Percentiles rank a stretch among this genome's conserved stretches.
Conservation (phyloP, 2,888 invertebrate genomes). For the Drepana falcataria region DNA sequence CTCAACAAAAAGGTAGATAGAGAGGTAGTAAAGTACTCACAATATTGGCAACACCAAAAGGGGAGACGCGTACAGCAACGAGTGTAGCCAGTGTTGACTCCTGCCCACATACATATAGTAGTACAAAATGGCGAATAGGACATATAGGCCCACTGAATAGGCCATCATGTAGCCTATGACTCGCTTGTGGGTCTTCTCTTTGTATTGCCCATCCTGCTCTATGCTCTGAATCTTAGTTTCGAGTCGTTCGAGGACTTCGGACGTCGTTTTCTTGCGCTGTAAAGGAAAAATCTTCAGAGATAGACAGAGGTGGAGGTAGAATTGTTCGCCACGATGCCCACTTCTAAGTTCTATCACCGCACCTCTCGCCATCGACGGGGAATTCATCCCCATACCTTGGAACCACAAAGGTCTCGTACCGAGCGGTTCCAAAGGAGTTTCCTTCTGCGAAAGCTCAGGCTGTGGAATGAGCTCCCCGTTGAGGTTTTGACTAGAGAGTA, state of each 20-base stretch:
- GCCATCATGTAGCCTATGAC: constrained; percentile 88
- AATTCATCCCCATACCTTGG: too few species aligned
- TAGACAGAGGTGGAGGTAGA: neutral
- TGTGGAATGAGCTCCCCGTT: too few species aligned
- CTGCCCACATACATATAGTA: constrained; percentile 91
- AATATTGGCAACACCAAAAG: constrained; percentile 88
- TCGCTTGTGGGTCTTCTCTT: constrained; percentile 88
- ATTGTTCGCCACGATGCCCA: too few species aligned
- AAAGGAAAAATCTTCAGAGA: constrained; percentile 6
- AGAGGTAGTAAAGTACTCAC: constrained; percentile 78
- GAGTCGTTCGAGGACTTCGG: constrained; percentile 82
- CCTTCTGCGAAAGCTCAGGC: too few species aligned
- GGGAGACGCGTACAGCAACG: constrained; percentile 87
- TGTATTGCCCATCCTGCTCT: constrained; percentile 87
- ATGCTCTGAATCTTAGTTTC: constrained; percentile 89
- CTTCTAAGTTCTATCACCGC: too few species aligned
- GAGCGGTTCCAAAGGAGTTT: too few species aligned
- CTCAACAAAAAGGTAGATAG: too few species aligned
- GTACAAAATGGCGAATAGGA: constrained; percentile 84
- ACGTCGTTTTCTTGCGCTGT: constrained; percentile 71
- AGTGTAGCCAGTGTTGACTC: constrained; percentile 83
- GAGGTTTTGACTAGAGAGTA: too few species aligned
- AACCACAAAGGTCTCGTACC: too few species aligned
- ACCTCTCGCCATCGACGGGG: too few species aligned
- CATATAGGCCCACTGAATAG: constrained; percentile 83